These are phyloP conservation scores for Lepidurus packardi DNA, from an alignment of 1,140 invertebrate genomes.

Conservation along the genomic window DNA sequence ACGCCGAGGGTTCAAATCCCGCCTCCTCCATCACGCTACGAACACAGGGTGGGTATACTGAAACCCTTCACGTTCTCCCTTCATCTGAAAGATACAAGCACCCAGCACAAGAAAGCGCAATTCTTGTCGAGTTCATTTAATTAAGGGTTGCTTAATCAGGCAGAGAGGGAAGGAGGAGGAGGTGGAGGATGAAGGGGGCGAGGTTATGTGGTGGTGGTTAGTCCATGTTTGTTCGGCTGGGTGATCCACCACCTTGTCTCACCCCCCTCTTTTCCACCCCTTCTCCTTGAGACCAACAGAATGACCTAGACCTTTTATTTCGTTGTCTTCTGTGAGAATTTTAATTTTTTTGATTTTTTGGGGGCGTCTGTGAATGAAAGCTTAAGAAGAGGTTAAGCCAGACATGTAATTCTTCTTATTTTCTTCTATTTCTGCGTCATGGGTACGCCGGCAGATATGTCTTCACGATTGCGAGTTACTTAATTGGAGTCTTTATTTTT, in stretches of 20 bases:
- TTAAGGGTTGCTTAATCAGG: slow-evolving; percentile 19
- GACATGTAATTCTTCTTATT: slow-evolving; percentile 1
- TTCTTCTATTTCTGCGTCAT: neutral
- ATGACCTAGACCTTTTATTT: too few relatives aligned
- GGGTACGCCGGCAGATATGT: slow-evolving; percentile 70
- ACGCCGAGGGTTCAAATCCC: slow-evolving; percentile 75
- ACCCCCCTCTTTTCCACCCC: neutral
- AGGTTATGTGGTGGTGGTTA: slow-evolving; percentile 21
- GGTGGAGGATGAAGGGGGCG: slow-evolving; percentile 12
- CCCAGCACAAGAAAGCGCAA: neutral
- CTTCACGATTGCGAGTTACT: slow-evolving; percentile 93
- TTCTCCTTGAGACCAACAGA: neutral
- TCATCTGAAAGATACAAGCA: slow-evolving; percentile 42
- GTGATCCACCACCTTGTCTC: slow-evolving; percentile 20
- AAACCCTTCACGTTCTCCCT: slow-evolving; percentile 37
- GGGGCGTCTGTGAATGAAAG: neutral
- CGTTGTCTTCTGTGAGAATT: neutral
- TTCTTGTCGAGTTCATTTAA: slow-evolving; percentile 1
- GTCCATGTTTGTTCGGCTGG: slow-evolving; percentile 13
- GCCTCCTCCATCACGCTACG: slow-evolving; percentile 78
- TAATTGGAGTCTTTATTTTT: slow-evolving; percentile 96
- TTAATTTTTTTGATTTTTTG: neutral
- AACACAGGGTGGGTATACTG: slow-evolving; percentile 68
- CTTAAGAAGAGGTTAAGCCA: neutral
- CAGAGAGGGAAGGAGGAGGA: neutral